Evolutionary conservation across 2,113 vertebrate genomes (phyloP), one percentile per base, ranked within the genome.

Genomic region (Proteles cristata): DNA sequence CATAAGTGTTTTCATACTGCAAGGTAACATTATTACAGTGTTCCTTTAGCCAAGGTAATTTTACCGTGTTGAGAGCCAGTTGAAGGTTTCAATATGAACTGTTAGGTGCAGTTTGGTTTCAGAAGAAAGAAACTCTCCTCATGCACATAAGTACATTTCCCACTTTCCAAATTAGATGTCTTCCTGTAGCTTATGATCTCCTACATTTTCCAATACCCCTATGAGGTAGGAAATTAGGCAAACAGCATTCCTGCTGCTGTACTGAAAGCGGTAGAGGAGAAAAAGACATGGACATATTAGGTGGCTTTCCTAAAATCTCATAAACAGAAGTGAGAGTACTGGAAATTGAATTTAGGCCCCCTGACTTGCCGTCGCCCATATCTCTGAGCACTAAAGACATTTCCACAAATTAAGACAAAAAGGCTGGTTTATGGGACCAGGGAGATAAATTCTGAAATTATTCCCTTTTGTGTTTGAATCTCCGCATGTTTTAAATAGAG

Each of bases 341-440:
- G 26, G 69, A 83, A 93, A 92, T 77, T 71, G 43, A 86, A 80
- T 45, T 85, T 77, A 39, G 83, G 85, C 33, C 58, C 55, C 61
- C 53, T 79, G 39, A 68, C 82, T 68, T 77, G 26, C 66, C 43
- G 7, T 82, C 15, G 31, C 23, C n/a, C 7, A 0, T 81, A 39
- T 90, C 45, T 88, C 94, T 93, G 68, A 88, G 16, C 16, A 50
- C 58, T 93, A 65, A 63, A 69, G 43, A 82, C 26, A 12, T 76
- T 85, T 71, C 82, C 11, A 85, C 77, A 96, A 92, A 92, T 95
- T 71, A 92, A 83, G 35, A 33, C 39, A 73, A 87, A 94, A 73
- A 71, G 39, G 0, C 55, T 83, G 39, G 11, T 39, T 35, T 90
- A 76, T 74, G 35, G 65, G 69, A 88, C 39, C 43, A 81, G n/a